Conservation (phyloP, 2,888 invertebrate genomes). For the Nipponacmea schrenckii region DNA sequence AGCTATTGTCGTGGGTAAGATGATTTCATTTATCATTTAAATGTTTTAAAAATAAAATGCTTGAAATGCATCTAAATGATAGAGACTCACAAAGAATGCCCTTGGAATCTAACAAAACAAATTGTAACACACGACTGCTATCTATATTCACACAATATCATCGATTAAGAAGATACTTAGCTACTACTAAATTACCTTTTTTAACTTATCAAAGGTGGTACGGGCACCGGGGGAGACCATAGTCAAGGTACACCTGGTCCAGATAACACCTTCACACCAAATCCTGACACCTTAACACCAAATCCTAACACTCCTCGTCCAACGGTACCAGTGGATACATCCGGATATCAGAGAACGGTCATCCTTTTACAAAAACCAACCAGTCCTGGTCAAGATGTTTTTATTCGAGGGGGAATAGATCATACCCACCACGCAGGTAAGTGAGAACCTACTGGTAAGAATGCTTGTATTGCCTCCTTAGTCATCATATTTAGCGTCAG, state of each 20-base stretch:
- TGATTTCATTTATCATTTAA: neutral
- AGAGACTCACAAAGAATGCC: too few species aligned
- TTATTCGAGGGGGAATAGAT: conserved; percentile 68
- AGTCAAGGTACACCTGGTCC: neutral
- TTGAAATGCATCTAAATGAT: too few species aligned
- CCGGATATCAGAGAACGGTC: conserved; percentile 61
- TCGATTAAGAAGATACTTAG: too few species aligned
- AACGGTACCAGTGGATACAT: neutral
- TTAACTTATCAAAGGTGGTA: too few species aligned
- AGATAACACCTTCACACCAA: neutral
- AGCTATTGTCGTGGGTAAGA: conserved; percentile 56
- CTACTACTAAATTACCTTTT: too few species aligned
- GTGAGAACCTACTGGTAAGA: neutral
- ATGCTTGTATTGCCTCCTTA: too few species aligned
- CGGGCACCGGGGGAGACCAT: too few species aligned
- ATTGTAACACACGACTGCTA: too few species aligned
- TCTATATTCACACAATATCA: too few species aligned
- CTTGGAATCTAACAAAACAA: too few species aligned
- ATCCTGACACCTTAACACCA: conserved; percentile 14
- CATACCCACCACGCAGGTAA: conserved; percentile 48
- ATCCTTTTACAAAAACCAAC: conserved; percentile 64
- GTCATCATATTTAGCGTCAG: too few species aligned
- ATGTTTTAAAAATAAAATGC: too few species aligned
- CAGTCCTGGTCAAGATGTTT: conserved; percentile 66
- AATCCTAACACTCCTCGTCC: conserved; percentile 22